A percentile compares a stretch with the other conserved stretches of the same genome.
Conservation (phyloP, 2,797 vertebrate genomes). For the Remorina albescens region DNA sequence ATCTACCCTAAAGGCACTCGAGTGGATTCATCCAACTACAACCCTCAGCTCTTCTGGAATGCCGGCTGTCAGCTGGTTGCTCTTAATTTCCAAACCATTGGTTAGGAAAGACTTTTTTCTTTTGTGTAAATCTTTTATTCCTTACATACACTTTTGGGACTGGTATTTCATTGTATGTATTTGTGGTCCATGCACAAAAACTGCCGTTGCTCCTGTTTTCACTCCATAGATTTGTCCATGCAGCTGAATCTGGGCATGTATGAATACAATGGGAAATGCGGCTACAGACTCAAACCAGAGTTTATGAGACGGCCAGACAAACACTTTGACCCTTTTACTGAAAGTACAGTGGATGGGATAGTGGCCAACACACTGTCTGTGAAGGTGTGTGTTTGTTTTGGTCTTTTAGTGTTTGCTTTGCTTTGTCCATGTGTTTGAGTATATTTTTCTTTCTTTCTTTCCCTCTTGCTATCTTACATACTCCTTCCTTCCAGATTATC, state of each 20-base stretch:
- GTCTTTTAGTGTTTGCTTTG: neutral
- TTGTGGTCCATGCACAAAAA: neutral
- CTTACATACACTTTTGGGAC: neutral
- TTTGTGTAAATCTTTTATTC: neutral
- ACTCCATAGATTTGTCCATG: slow-evolving; percentile 93
- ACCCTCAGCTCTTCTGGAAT: slow-evolving; percentile 99
- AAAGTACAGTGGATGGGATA: slow-evolving; percentile 97
- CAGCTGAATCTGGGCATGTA: slow-evolving; percentile 99
- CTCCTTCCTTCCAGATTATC: slow-evolving; percentile 87
- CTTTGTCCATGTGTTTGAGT: neutral
- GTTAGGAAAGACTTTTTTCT: slow-evolving; percentile 78
- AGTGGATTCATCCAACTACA: slow-evolving; percentile 99
- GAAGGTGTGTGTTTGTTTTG: slow-evolving; percentile 85
- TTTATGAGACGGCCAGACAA: slow-evolving; percentile 98
- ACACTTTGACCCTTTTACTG: slow-evolving; percentile 97
- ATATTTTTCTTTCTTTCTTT: neutral
- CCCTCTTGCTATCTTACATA: neutral
- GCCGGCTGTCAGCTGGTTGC: slow-evolving; percentile 98
- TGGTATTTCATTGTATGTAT: neutral
- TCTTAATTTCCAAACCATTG: slow-evolving; percentile 98
- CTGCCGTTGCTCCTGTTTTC: neutral
- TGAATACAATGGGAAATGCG: slow-evolving; percentile 97
- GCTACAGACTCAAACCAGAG: slow-evolving; percentile 96
- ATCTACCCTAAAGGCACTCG: slow-evolving; percentile 98
- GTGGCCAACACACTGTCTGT: slow-evolving; percentile 98